Evolutionary conservation across 2,888 invertebrate species (phyloP).

Genomic region (Drosophila sordidapex): DNA sequence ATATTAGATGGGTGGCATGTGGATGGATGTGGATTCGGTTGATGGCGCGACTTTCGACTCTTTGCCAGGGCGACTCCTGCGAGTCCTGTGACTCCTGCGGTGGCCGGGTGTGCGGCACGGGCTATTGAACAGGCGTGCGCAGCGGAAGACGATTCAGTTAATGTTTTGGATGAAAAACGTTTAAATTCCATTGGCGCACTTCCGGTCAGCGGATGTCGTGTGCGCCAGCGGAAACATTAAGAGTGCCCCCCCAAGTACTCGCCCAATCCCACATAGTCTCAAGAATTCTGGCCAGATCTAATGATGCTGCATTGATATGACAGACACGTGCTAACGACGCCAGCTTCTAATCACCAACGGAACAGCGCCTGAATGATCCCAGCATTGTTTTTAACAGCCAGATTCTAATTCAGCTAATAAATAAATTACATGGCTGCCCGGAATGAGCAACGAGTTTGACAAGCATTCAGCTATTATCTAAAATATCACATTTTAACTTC

Average conservation of each 20-base stretch:
- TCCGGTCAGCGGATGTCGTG: conserved; percentile 82
- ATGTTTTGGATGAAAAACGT: conserved; percentile 80
- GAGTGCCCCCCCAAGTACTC: conserved; percentile 32
- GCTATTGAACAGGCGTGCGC: conserved; percentile 75
- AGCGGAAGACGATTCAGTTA: conserved; percentile 78
- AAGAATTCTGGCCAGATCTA: conserved; percentile 23
- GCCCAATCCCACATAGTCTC: not conserved
- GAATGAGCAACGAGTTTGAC: not conserved
- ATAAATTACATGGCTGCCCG: conserved; percentile 24
- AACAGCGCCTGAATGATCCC: conserved; percentile 39
- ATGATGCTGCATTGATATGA: conserved; percentile 62
- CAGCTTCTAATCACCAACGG: conserved; percentile 61
- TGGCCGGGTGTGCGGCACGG: conserved; percentile 52
- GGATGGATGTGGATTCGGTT: conserved; percentile 9
- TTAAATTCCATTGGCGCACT: conserved; percentile 80
- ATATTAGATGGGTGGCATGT: conserved; percentile 56
- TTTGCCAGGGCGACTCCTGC: conserved; percentile 42
- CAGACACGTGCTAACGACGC: conserved; percentile 62
- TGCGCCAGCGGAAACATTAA: conserved; percentile 84
- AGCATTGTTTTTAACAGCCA: conserved; percentile 43
- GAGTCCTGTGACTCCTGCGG: conserved; percentile 69
- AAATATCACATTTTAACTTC: not conserved
- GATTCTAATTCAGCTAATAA: not conserved
- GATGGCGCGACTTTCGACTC: conserved; percentile 1
- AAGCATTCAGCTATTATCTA: not conserved